These are phyloP conservation scores for Pachyramphus minor DNA, from an alignment of 2,113 vertebrate genomes.

Conservation along the genomic window DNA sequence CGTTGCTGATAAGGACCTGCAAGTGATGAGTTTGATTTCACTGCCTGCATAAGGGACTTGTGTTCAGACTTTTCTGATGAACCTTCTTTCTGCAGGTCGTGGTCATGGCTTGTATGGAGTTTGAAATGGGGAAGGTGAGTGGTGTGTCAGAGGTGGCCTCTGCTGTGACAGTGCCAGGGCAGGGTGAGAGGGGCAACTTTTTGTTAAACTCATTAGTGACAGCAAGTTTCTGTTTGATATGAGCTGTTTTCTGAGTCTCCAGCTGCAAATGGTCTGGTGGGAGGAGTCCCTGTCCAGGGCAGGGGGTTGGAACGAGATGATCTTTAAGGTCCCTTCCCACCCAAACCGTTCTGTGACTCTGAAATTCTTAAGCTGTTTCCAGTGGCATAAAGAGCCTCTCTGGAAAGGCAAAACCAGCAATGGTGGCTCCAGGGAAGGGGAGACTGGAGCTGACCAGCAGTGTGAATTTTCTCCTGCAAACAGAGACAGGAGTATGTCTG, in stretches of 20 bases:
- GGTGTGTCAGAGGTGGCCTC: neutral
- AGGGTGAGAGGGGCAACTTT: neutral
- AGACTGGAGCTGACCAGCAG: neutral
- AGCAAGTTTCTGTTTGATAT: rapidly evolving
- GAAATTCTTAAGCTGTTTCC: neutral
- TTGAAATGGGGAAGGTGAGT: constrained; percentile 96
- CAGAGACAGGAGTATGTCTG: neutral
- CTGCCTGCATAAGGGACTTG: neutral
- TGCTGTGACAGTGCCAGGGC: neutral
- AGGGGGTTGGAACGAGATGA: neutral
- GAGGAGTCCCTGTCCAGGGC: neutral
- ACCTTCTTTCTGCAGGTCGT: constrained; percentile 75
- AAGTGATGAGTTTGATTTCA: neutral
- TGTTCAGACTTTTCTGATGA: neutral
- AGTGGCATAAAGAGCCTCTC: neutral
- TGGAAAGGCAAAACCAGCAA: neutral
- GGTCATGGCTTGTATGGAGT: constrained; percentile 95
- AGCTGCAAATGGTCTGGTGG: neutral
- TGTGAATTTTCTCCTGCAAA: neutral
- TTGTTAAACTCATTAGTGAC: neutral
- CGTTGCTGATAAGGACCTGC: neutral
- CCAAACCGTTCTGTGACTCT: neutral
- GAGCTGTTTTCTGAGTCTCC: neutral
- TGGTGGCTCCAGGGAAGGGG: neutral
- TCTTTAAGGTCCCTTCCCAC: neutral